phyloP scores from a whole-genome alignment of 2,797 vertebrate genomes.

The Octomys mimax region DNA sequence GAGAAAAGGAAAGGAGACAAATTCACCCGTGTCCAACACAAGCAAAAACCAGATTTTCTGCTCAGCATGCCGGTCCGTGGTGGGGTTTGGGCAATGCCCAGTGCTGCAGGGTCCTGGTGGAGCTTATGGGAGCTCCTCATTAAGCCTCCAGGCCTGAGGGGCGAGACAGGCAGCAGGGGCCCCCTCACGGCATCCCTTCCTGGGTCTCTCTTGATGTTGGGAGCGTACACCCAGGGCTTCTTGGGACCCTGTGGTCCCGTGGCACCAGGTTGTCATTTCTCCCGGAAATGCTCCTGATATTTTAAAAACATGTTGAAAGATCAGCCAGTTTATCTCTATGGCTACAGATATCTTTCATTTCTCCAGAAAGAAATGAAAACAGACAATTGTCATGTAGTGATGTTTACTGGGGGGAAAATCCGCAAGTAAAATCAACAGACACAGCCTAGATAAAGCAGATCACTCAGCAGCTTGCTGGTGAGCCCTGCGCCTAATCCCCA shows the following conservation, averaged over 20 bases:
- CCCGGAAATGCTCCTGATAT: neutral
- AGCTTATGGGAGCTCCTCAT: too few relatives aligned
- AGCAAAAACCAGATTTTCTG: neutral
- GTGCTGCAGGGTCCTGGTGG: too few relatives aligned
- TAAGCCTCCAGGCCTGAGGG: neutral
- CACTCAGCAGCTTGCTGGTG: conserved; percentile 81
- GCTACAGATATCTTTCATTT: conserved; percentile 74
- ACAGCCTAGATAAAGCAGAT: conserved; percentile 73
- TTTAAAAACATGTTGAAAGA: neutral
- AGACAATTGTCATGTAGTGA: conserved; percentile 64
- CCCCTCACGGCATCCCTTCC: neutral
- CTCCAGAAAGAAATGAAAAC: conserved; percentile 71
- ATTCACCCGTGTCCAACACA: neutral
- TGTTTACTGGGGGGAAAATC: conserved; percentile 77
- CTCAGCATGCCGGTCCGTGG: neutral
- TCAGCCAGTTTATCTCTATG: conserved; percentile 49
- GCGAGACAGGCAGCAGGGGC: accelerated
- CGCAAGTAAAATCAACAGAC: conserved; percentile 79
- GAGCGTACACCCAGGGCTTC: neutral
- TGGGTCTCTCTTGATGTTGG: neutral
- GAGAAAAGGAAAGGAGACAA: neutral
- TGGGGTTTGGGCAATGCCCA: neutral
- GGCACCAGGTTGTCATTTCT: neutral
- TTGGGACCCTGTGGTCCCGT: neutral
- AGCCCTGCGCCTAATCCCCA: conserved; percentile 80